Base-by-base conservation (phyloP, 2,888 invertebrate species). In the Gastrophysa polygoni region DNA sequence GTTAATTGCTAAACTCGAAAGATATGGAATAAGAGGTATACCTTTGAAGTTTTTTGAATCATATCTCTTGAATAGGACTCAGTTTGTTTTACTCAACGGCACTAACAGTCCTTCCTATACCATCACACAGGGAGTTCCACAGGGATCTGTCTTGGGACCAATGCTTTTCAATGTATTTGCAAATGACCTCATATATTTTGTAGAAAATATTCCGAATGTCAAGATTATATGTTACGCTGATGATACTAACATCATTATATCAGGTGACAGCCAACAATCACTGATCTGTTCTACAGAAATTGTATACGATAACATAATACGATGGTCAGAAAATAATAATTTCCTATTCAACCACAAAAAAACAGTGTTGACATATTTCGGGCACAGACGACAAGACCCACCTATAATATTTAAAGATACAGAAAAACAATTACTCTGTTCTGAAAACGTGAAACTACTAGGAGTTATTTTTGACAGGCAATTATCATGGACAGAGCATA, bases 401-500 rank as follows among this genome's bases (percentile, higher is more conserved):
- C 24, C 24, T 24, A 24, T 24, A 24, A 24, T 38, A 38, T 38
- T 38, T 14, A 38, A 14, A 38, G 38, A 38, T 38, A 38, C 14
- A 38, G 38, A 38, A 38, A 48, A 48, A 21, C n/a, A 21, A 48
- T 47, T 47, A 47, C 47, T 48, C 48, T 48, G 48, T 28, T 48
- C 48, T 24, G 48, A 16, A 48, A 48, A 48, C 48, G 48, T 48
- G 24, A 48, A 48, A 48, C 48, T 48, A 24, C 24, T 48, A 48
- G 48, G 48, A 48, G 24, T 48, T 48, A 48, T 28, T 48, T 48
- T 48, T 24, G 48, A 48, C 24, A 48, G 28, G 48, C 48, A 48
- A 48, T 48, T 48, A 24, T 48, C 24, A 24, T 48, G 48, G 48
- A 21, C 28, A 48, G 48, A 38, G 38, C 38, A 38, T 38, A 38